Percentiles rank a stretch among this genome's conserved stretches.
These are phyloP conservation scores for Cephus pygmeus DNA, from an alignment of 2,888 invertebrate species.

Conservation along the genomic window DNA sequence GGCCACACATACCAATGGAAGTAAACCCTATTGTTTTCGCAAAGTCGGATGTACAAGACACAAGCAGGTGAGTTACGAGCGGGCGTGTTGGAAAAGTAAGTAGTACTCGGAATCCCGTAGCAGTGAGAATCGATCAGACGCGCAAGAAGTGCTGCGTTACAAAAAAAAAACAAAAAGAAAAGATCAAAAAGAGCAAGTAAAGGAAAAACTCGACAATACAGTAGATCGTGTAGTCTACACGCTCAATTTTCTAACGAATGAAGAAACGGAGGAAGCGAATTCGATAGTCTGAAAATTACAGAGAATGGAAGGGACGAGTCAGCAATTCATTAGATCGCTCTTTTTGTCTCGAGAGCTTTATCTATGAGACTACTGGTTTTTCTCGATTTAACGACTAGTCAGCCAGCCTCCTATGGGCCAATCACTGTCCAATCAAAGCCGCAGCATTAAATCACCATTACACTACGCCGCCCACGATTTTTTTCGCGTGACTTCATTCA, in stretches of 20 bases:
- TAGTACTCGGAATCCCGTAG: neutral
- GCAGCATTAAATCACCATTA: conserved; percentile 16
- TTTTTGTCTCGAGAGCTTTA: conserved; percentile 12
- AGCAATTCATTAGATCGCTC: conserved; percentile 34
- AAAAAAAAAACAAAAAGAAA: neutral
- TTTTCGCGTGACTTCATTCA: neutral
- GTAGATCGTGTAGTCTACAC: neutral
- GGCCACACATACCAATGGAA: neutral
- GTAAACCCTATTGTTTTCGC: neutral
- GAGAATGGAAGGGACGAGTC: conserved; percentile 34
- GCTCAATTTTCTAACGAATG: neutral
- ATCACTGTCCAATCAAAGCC: conserved; percentile 17
- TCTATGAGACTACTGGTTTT: conserved; percentile 10
- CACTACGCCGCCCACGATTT: neutral
- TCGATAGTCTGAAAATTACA: conserved; percentile 41
- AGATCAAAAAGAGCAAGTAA: conserved; percentile 1
- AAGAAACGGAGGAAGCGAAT: conserved; percentile 22
- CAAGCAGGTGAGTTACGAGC: neutral
- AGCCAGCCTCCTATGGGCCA: conserved; percentile 14
- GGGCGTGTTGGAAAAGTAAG: neutral
- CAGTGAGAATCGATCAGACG: neutral
- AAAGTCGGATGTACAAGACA: neutral
- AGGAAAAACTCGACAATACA: neutral
- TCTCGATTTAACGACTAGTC: conserved; percentile 14
- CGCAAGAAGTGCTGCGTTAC: neutral